Conservation (phyloP, 2,797 vertebrate genomes). For the Prionace glauca region DNA sequence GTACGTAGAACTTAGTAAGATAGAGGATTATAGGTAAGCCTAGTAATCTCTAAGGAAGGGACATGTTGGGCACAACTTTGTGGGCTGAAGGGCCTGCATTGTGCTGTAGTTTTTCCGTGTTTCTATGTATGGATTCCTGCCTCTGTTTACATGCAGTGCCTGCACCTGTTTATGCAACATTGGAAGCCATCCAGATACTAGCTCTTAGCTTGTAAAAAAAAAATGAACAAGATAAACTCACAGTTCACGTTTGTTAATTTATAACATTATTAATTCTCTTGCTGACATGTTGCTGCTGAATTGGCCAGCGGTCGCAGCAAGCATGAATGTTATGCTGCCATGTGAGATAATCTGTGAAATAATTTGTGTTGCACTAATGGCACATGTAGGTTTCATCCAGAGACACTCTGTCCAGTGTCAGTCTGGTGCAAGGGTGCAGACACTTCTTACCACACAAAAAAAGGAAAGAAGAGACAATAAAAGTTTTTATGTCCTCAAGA, state of each 20-base stretch:
- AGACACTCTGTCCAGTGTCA: neutral
- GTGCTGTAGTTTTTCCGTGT: too few species aligned
- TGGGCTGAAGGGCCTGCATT: too few species aligned
- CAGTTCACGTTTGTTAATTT: constrained; percentile 26
- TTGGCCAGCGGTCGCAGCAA: neutral
- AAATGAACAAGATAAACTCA: neutral
- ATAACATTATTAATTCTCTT: constrained; percentile 30
- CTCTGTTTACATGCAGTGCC: constrained; percentile 27
- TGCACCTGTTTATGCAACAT: constrained; percentile 34
- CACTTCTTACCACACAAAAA: neutral
- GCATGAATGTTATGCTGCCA: neutral
- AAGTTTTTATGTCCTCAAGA: neutral
- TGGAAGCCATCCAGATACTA: constrained; percentile 22
- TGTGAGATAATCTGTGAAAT: neutral
- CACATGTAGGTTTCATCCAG: neutral
- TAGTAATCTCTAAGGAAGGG: too few species aligned
- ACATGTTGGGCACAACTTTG: too few species aligned
- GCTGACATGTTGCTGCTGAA: constrained; percentile 31
- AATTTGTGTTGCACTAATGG: neutral
- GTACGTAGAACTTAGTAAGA: too few species aligned
- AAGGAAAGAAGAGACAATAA: neutral
- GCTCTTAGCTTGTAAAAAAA: constrained; percentile 30
- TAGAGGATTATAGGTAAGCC: too few species aligned
- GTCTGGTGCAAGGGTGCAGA: neutral
- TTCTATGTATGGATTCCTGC: constrained; percentile 21